Base-by-base conservation (phyloP, 2,888 invertebrate species). In the Orthosia gracilis region DNA sequence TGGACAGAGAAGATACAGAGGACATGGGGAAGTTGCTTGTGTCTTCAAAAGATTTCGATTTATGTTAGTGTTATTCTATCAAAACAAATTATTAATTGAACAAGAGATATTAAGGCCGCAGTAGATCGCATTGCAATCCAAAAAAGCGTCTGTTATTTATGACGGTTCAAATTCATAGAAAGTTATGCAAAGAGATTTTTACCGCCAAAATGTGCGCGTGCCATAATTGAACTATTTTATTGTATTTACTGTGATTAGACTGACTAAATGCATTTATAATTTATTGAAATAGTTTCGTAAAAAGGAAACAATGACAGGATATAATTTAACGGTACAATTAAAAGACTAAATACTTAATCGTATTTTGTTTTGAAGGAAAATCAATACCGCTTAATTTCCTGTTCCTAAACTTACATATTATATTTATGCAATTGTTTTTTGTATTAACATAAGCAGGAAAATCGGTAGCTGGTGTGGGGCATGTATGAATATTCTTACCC, bases 231-330 rank as follows among this genome's bases (percentile, higher is more conserved):
- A 52, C 9, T 9, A 52, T 65, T 65, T 9, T 17, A 18, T 45
- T 15, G 45, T 26, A 5, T 45, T 23, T 15, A 45, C 23, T 26
- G 4, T 12, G 3, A 2, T 21, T 23, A n/a, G n/a, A 69, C 54
- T 70, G 26, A 26, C n/a, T 4, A 13, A n/a, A n/a, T 4, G 23
- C 11, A 17, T 23, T 9, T 17, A 18, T 40, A 45, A 45, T 13
- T 13, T 0, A 26, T 50, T 18, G 4, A 15, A 21, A 23, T 7
- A 0, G 7, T 66, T 69, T n/a, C 7, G 11, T 23, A 7, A 2
- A n/a, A 15, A 40, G 21, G 18, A 23, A 52, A 69, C 54, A 55
- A 45, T 40, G 12, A 69, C 40, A 54, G 31, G 68, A 52, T 26
- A 47, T 9, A 3, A 12, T 26, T 23, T 26, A 23, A 47, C 15